Conservation (phyloP, 2,113 vertebrate species). For the Microcebus murinus region DNA sequence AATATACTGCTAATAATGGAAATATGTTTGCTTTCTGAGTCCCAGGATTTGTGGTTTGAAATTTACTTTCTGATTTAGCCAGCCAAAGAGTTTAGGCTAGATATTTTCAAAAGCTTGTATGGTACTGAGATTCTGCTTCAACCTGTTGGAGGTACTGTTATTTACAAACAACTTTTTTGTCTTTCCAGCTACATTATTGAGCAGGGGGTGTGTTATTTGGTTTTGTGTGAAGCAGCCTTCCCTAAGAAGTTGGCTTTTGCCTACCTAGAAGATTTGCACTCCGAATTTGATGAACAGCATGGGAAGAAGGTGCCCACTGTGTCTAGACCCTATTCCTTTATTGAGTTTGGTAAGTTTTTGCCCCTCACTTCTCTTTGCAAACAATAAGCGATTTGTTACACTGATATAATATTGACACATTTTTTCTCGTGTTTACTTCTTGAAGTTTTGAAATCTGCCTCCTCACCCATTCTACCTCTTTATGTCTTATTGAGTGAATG, state of each 20-base stretch:
- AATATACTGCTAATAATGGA: not conserved
- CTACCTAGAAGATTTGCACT: slow-evolving; percentile 96
- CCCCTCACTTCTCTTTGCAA: not conserved
- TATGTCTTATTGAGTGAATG: slow-evolving; percentile 31
- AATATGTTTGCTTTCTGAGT: slow-evolving; percentile 30
- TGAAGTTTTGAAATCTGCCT: not conserved
- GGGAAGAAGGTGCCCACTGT: slow-evolving; percentile 97
- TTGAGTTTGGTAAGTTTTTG: slow-evolving; percentile 95
- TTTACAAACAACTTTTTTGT: not conserved
- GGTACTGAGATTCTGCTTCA: not conserved
- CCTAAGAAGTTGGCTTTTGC: slow-evolving; percentile 98
- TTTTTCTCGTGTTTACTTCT: not conserved
- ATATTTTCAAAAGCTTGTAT: slow-evolving; percentile 11
- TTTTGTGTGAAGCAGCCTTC: slow-evolving; percentile 96
- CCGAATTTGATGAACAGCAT: slow-evolving; percentile 98
- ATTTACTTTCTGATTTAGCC: slow-evolving; percentile 7
- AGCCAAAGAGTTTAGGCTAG: not conserved
- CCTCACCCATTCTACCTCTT: not conserved
- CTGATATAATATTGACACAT: not conserved
- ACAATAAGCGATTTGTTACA: not conserved
- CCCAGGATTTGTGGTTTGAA: slow-evolving; percentile 1
- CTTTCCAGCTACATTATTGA: slow-evolving; percentile 94
- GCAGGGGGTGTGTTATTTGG: slow-evolving; percentile 96
- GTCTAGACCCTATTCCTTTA: slow-evolving; percentile 98
- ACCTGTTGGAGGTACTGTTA: not conserved